phyloP scores from a whole-genome alignment of 2,113 vertebrate genomes.

The Microcebus jonahi region DNA sequence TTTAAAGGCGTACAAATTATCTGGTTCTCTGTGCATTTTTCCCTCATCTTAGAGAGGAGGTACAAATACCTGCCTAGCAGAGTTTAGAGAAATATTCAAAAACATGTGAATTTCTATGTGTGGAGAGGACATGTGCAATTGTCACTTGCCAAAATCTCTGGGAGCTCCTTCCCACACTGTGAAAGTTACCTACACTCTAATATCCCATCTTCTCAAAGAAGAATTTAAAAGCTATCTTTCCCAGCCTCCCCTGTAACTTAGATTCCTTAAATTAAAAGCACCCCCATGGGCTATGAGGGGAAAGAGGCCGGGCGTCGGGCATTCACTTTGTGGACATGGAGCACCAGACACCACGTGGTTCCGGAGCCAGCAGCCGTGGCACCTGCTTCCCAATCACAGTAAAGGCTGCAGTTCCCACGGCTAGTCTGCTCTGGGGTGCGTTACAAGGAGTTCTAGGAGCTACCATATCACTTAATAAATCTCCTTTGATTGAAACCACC shows the following conservation, averaged over 20 bases:
- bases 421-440: background rate
- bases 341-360: fast-evolving
- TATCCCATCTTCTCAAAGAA: background rate
- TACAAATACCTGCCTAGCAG: background rate
- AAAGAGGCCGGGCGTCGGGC: background rate
- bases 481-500: background rate
- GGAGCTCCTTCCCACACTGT: background rate
- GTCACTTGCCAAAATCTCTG: background rate
- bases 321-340: background rate
- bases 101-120: background rate
- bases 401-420: background rate
- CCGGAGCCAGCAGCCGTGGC: background rate
- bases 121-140: background rate
- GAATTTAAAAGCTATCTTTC: background rate
- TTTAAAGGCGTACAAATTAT: background rate
- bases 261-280: background rate
- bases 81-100: background rate
- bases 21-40: background rate
- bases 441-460: background rate
- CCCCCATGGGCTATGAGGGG: background rate
- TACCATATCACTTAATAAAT: background rate
- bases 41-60: background rate
- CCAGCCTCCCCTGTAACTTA: background rate
- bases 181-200: background rate
- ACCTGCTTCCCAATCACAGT: background rate